Evolutionary conservation across 2,888 invertebrate species (phyloP).

Genomic region (Eupelmus urozonus): DNA sequence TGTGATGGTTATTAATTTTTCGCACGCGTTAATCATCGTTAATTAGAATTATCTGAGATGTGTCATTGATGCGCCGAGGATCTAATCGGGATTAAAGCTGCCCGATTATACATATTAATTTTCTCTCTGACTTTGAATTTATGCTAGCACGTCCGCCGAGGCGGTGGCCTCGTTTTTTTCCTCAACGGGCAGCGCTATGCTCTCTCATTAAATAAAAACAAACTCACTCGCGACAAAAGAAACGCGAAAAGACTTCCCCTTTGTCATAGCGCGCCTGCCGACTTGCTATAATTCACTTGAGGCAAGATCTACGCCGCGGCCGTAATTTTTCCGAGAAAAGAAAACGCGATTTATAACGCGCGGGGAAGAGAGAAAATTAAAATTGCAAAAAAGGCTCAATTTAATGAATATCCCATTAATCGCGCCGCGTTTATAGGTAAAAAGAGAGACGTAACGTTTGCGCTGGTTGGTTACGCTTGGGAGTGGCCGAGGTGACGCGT

Average conservation of each 20-base stretch:
- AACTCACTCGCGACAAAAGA: background rate
- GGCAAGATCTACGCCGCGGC: background rate
- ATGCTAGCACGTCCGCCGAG: no score
- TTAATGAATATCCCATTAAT: constrained; percentile 56
- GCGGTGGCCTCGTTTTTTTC: no score
- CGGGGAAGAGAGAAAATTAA: constrained; percentile 39
- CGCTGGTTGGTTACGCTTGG: no score
- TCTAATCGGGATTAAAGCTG: no score
- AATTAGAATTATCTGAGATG: background rate
- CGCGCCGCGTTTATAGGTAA: constrained; percentile 2
- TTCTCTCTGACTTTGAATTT: no score
- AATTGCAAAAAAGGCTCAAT: constrained; percentile 51
- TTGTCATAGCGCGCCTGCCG: constrained; percentile 1
- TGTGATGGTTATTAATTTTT: constrained; percentile 8
- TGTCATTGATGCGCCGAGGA: no score
- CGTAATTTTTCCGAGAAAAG: constrained; percentile 45
- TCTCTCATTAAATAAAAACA: background rate
- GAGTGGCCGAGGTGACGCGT: constrained; percentile 22
- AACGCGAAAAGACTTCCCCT: constrained; percentile 23
- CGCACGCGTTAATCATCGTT: constrained; percentile 9
- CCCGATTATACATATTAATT: no score
- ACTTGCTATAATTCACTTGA: constrained; percentile 4
- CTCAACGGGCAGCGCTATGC: no score
- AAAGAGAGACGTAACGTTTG: constrained; percentile 15
- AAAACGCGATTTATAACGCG: constrained; percentile 40